Percentiles rank a stretch among this genome's conserved stretches.
phyloP scores from a whole-genome alignment of 2,888 invertebrate species.

The Tipula confusa region DNA sequence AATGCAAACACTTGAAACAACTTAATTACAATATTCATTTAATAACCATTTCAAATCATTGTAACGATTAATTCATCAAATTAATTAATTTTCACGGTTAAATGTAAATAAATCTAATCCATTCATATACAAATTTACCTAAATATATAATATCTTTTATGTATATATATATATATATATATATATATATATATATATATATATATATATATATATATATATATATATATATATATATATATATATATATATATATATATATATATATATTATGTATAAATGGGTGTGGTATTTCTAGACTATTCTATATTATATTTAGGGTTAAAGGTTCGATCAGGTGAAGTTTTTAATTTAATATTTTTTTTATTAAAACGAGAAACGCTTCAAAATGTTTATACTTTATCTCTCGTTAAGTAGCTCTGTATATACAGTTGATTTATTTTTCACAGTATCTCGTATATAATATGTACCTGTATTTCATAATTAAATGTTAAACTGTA shows the following conservation, averaged over 20 bases:
- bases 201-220: no score
- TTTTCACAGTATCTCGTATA: neutral
- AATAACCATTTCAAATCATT: constrained; percentile 12
- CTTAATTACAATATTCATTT: constrained; percentile 15
- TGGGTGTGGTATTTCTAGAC: neutral
- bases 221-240: no score
- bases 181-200: no score
- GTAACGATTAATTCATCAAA: neutral
- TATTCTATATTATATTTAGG: no score
- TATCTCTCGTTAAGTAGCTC: neutral
- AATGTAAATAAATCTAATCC: neutral
- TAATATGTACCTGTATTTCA: neutral
- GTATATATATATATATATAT: no score
- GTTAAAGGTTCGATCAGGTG: constrained; percentile 1
- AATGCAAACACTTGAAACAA: neutral
- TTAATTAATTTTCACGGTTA: constrained; percentile 1
- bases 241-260: no score
- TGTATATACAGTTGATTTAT: neutral
- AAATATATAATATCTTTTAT: no score
- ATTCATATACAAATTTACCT: neutral
- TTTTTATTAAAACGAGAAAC: neutral
- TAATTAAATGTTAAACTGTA: constrained; percentile 25
- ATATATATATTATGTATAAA: no score
- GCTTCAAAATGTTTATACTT: neutral
- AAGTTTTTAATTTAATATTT: neutral